Evolutionary conservation across 2,113 vertebrate genomes (phyloP), one percentile per base, ranked within the genome.

Genomic region (Chascanopsetta lugubris): DNA sequence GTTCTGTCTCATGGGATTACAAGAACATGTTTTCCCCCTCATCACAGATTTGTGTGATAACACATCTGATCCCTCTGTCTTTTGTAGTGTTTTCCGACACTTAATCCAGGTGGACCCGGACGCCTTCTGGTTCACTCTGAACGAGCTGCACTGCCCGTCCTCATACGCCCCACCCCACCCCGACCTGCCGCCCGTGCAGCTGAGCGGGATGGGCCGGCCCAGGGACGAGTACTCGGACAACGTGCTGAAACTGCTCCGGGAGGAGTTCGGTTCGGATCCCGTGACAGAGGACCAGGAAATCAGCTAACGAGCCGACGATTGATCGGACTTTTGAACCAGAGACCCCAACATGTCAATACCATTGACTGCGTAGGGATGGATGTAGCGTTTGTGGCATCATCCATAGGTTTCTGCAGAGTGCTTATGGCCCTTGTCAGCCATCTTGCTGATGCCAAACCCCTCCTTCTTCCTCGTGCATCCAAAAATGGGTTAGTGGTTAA

Each of bases 11-110:
- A 43, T 38, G 58, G 57, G 51, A 63, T 80, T 67, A 67, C 18
- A 70, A 8, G 13, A 61, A 36, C 18, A 5, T 71, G 42, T 67
- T 48, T 50, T 42, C 10, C 6, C 54, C 6, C 25, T 18, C 30
- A 27, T 0, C 5, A 20, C 20, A 61, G 42, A 68, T 72, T 69
- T 42, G 8, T 10, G 17, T 24, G 60, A 43, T 54, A 67, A 51
- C 12, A 5, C 32, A 54, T n/a, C n/a, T n/a, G n/a, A n/a, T n/a
- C n/a, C n/a, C n/a, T n/a, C n/a, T n/a, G n/a, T n/a, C n/a, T n/a
- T n/a, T n/a, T n/a, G n/a, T n/a, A 99, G 97, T 0, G 92, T 96
- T 61, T 98, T 98, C 87, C 91, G 80, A 22, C 91, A 93, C 56
- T 26, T 98, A 68, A 93, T 94, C 90, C 90, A 85, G 7, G 45